These are phyloP conservation scores for Dichetophora obliterata DNA, from an alignment of 2,888 invertebrate species.

Conservation along the genomic window DNA sequence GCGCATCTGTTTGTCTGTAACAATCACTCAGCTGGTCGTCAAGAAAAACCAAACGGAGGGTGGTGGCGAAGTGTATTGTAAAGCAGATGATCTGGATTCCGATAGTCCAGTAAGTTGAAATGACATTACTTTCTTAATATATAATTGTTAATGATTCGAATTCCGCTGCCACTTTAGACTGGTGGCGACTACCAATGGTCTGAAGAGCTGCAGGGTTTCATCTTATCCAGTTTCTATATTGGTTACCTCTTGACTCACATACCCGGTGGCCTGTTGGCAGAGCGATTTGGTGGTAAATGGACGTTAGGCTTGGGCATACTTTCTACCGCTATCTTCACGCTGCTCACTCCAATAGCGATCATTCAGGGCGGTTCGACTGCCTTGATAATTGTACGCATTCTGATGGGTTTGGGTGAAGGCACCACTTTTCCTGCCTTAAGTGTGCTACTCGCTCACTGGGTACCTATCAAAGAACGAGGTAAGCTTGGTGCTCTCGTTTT, in stretches of 20 bases:
- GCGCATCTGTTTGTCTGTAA: conserved; percentile 79
- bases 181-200: conserved; percentile 74
- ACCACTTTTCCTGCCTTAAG: conserved; percentile 88
- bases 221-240: conserved; percentile 87
- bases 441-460: conserved; percentile 85
- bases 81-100: conserved; percentile 55
- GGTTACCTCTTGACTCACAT: conserved; percentile 87
- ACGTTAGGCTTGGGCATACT: conserved; percentile 85
- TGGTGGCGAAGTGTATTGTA: conserved; percentile 53
- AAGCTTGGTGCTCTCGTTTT: conserved; percentile 84
- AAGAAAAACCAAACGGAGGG: conserved; percentile 57
- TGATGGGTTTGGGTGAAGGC: conserved; percentile 89
- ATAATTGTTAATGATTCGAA: not conserved
- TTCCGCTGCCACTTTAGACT: conserved; percentile 32
- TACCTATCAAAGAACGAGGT: conserved; percentile 82
- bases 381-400: conserved; percentile 79
- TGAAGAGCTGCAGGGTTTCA: conserved; percentile 80
- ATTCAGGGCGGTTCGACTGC: conserved; percentile 75
- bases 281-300: conserved; percentile 88
- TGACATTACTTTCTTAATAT: not conserved
- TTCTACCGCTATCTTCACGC: conserved; percentile 84
- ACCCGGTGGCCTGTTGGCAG: conserved; percentile 85
- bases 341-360: conserved; percentile 84
- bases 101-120: conserved; percentile 43
- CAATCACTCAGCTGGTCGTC: conserved; percentile 79